These are phyloP conservation scores for Allophyes oxyacanthae DNA, from an alignment of 2,888 invertebrate genomes.

Conservation along the genomic window DNA sequence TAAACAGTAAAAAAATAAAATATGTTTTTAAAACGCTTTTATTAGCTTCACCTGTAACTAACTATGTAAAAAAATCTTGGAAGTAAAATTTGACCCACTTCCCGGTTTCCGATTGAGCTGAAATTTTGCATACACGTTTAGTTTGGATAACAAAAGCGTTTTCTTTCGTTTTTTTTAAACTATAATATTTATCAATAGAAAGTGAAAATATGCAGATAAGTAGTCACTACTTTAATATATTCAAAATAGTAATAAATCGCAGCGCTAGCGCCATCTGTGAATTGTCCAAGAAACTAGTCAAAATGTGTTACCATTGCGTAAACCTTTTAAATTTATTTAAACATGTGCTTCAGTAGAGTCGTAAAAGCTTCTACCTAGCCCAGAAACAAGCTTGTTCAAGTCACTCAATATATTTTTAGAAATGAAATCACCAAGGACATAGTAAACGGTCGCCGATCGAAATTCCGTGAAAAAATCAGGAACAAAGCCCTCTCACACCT, in stretches of 20 bases:
- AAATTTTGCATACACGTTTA: no score
- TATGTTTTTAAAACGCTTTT: no score
- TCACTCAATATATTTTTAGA: slow-evolving; percentile 38
- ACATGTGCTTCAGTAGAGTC: slow-evolving; percentile 28
- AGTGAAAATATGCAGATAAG: no score
- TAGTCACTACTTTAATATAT: no score
- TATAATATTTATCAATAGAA: no score
- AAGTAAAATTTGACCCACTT: no score
- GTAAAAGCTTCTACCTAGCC: slow-evolving; percentile 22
- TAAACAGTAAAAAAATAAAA: no score
- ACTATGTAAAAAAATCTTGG: no score
- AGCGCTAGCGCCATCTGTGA: slow-evolving; percentile 39
- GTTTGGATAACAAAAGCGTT: no score
- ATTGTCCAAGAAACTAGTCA: slow-evolving; percentile 6
- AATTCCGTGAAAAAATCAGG: slow-evolving; percentile 41
- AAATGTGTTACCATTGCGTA: slow-evolving; percentile 13
- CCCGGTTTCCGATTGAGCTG: no score
- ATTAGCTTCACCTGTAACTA: no score
- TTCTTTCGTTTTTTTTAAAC: no score
- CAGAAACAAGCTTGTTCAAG: slow-evolving; percentile 19
- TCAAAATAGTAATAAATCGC: not conserved
- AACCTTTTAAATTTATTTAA: slow-evolving; percentile 5
- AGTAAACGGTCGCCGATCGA: slow-evolving; percentile 17
- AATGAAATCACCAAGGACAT: slow-evolving; percentile 41
- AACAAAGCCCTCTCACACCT: slow-evolving; percentile 45